phyloP scores from a whole-genome alignment of 2,888 invertebrate genomes.

The Crocallis elinguaria region DNA sequence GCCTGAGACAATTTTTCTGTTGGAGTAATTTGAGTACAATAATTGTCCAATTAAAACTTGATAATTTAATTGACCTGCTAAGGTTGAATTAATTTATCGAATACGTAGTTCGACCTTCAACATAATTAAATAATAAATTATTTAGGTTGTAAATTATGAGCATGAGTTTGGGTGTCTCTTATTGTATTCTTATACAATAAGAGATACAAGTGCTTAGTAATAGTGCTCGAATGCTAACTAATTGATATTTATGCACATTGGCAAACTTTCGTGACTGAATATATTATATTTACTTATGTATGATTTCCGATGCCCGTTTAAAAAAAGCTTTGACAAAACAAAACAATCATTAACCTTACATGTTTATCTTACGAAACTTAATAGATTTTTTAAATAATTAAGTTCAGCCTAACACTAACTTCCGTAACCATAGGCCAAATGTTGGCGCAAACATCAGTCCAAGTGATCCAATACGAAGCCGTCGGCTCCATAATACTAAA shows the following conservation, averaged over 20 bases:
- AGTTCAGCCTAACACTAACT: too few relatives aligned
- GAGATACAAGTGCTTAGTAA: too few relatives aligned
- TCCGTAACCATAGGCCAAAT: constrained; percentile 3
- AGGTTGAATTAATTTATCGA: constrained; percentile 1
- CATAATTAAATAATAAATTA: constrained; percentile 3
- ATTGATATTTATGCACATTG: too few relatives aligned
- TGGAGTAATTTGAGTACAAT: background rate
- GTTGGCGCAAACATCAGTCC: constrained; percentile 32
- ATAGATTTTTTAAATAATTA: too few relatives aligned
- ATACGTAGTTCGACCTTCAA: background rate
- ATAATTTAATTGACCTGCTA: background rate
- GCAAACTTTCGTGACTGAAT: too few relatives aligned
- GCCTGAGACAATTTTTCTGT: background rate
- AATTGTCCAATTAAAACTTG: constrained; percentile 11
- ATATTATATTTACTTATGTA: too few relatives aligned
- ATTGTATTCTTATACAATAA: too few relatives aligned
- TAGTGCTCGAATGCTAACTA: too few relatives aligned
- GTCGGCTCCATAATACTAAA: constrained; percentile 39
- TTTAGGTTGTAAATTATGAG: background rate
- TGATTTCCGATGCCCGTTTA: too few relatives aligned
- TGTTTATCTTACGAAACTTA: too few relatives aligned
- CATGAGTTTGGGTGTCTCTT: background rate
- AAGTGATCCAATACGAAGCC: constrained; percentile 1
- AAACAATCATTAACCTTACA: too few relatives aligned
- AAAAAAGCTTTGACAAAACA: too few relatives aligned